Evolutionary conservation across 92 coral and sea anemone genomes (phyloP).

Genomic region (Heliopora coerulea): DNA sequence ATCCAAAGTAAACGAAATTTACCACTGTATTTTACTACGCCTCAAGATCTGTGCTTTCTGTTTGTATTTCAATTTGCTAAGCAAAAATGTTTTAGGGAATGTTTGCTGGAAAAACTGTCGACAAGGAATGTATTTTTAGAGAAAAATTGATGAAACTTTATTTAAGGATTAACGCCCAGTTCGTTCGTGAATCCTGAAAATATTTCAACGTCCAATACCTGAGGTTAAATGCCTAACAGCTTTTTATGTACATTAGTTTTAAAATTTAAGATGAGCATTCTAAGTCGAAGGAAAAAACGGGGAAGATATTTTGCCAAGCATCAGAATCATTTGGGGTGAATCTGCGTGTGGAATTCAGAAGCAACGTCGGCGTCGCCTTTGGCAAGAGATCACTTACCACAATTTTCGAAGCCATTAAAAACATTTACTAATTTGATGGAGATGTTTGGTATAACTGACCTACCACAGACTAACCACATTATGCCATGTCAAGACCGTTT

Average conservation of each 20-base stretch:
- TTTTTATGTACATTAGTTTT: background rate
- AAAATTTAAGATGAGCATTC: background rate
- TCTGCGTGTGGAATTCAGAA: too few species aligned
- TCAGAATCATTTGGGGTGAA: too few species aligned
- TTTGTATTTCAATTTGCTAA: slow-evolving; percentile 44
- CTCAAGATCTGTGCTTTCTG: background rate
- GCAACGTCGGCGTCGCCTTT: too few species aligned
- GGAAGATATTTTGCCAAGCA: too few species aligned
- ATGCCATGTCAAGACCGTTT: background rate
- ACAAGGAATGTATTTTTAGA: slow-evolving; percentile 15
- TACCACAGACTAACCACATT: slow-evolving; percentile 36
- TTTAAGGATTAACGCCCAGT: slow-evolving; percentile 21
- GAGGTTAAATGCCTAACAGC: background rate
- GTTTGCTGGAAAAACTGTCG: too few species aligned
- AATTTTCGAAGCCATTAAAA: slow-evolving; percentile 43
- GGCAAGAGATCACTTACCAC: slow-evolving; percentile 28
- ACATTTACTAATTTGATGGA: slow-evolving; percentile 40
- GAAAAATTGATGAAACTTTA: slow-evolving; percentile 7
- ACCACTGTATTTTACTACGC: slow-evolving; percentile 5
- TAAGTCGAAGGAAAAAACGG: background rate
- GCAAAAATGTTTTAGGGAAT: slow-evolving; percentile 15
- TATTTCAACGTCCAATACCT: slow-evolving; percentile 5
- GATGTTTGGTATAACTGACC: slow-evolving; percentile 40
- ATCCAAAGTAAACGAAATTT: slow-evolving; percentile 27
- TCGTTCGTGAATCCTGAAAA: slow-evolving; percentile 30